Percentiles rank a stretch among this genome's conserved stretches.
Evolutionary conservation across 2,797 vertebrate species (phyloP).

Genomic region (Hydrophis major): DNA sequence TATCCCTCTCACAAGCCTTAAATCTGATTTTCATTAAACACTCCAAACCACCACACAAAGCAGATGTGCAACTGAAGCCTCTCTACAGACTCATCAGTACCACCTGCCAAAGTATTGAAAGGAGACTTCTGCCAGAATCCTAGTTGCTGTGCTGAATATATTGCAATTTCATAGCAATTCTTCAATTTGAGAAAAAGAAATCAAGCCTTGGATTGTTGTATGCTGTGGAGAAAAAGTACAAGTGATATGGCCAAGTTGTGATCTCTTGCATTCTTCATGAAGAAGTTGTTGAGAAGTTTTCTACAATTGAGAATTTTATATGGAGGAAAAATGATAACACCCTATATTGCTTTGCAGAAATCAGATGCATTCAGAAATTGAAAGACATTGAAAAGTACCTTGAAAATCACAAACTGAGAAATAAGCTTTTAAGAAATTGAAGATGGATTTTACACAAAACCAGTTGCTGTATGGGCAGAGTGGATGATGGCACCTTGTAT

Average conservation of each 20-base stretch:
- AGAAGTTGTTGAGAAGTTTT: neutral
- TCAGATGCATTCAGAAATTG: neutral
- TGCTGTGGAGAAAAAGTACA: neutral
- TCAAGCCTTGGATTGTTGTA: neutral
- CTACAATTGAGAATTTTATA: neutral
- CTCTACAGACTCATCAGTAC: neutral
- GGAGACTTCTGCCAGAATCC: neutral
- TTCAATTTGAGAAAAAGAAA: neutral
- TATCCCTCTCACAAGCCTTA: neutral
- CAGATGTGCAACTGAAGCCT: too few relatives aligned
- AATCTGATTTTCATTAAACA: neutral
- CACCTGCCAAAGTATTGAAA: neutral
- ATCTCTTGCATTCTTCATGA: neutral
- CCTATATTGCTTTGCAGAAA: neutral
- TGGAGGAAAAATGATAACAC: neutral
- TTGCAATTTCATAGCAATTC: neutral
- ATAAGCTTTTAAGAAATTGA: neutral
- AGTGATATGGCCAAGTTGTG: neutral
- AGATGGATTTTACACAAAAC: neutral
- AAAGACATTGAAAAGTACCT: neutral
- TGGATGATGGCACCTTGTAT: too few relatives aligned
- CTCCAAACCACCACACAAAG: neutral
- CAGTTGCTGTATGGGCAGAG: neutral
- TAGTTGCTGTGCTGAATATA: neutral
- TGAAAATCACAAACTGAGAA: neutral